Evolutionary conservation across 2,797 vertebrate species (phyloP), one percentile per base, ranked within the genome.

Genomic region (Taeniopygia guttata): DNA sequence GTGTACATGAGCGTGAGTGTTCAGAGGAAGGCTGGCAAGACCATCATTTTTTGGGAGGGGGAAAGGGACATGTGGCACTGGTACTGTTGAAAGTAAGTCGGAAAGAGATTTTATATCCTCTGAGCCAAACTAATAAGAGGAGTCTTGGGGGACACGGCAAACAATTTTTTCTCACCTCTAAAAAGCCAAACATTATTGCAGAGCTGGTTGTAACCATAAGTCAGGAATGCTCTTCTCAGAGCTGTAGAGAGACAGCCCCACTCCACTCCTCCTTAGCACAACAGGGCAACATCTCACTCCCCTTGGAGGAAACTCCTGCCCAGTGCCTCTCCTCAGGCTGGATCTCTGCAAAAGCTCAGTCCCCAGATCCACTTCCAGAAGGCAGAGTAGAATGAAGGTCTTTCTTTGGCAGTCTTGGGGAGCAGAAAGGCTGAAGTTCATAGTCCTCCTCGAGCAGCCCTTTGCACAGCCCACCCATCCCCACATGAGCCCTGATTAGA

Each of bases 401-500:
- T 34, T 49, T 60, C n/a, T 73, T 6, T 21, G n/a, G 25, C 67
- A 22, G 11, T 10, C 34, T 11, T 52, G 42, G 16, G 49, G 7
- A 73, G 27, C 20, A 75, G 67, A 62, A 84, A 82, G 42, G 15
- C 18, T 7, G 1, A 75, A 60, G 36, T 4, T 3, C 1, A 0
- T 16, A 36, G 66, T 42, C 10, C 20, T 54, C 8, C 55, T 82
- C 5, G 1, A 62, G 22, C 59, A 75, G 67, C 29, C 16, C 7
- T 68, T 73, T 68, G 25, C 27, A 60, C 8, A 69, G 21, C 21
- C 36, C 7, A 0, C 12, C 16, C 1, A 1, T 59, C 15, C 42
- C 16, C 8, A 11, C 5, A 4, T 0, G 0, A 91, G 11, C 26
- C 38, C 52, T 45, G 38, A 32, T 2, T 1, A 11, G 29, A 46